phyloP scores from a whole-genome alignment of 1,140 invertebrate species.

The Hyphantria cunea region DNA sequence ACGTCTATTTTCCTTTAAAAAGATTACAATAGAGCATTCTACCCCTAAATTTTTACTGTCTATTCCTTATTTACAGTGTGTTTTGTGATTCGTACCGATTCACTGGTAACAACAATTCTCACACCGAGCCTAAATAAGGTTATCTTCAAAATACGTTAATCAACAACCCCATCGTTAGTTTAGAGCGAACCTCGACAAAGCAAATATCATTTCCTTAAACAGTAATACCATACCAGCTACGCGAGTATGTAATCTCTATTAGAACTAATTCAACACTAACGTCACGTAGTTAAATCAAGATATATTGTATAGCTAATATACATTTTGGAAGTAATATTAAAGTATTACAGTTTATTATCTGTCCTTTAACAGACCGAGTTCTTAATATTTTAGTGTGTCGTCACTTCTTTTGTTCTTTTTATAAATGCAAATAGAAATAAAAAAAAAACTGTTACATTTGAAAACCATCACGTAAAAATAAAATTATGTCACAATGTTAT shows the following conservation, averaged over 20 bases:
- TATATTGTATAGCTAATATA: constrained; percentile 4
- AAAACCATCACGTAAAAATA: background rate
- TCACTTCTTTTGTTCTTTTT: constrained; percentile 5
- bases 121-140: too few relatives aligned
- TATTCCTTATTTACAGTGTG: too few relatives aligned
- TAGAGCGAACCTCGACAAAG: background rate
- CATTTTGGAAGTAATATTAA: constrained; percentile 24
- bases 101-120: too few relatives aligned
- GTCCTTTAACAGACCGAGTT: background rate
- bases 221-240: too few relatives aligned
- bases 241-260: constrained; percentile 2
- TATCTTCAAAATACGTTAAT: too few relatives aligned
- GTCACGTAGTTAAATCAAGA: constrained; percentile 12
- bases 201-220: too few relatives aligned
- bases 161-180: too few relatives aligned
- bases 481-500: too few relatives aligned
- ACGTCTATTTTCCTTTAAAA: background rate
- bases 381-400: constrained; percentile 9
- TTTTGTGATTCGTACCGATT: too few relatives aligned
- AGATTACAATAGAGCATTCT: background rate
- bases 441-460: background rate
- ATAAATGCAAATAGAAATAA: background rate
- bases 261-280: constrained; percentile 6
- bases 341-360: constrained; percentile 4
- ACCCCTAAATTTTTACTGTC: too few relatives aligned